A percentile compares a stretch with the other conserved stretches of the same genome.
phyloP scores from a whole-genome alignment of 2,888 invertebrate species.

The Stenchaetothrips biformis region DNA sequence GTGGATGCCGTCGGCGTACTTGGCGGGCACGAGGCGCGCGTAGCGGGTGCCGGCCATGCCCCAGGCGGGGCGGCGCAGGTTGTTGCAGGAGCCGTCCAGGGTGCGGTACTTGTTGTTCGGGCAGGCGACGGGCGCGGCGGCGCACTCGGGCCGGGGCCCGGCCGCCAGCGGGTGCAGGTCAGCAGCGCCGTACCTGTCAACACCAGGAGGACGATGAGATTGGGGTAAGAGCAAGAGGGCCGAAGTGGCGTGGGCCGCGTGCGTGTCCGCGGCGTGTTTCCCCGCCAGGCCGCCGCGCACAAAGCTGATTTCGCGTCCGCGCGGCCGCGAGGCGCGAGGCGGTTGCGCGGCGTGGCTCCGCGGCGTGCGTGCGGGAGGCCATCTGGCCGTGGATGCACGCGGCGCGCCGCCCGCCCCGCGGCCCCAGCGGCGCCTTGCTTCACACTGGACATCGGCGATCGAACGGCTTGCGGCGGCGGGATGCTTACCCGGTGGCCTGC shows the following conservation, averaged over 20 bases:
- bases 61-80: slow-evolving; percentile 53
- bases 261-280: neutral
- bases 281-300: neutral
- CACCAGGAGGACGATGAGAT: neutral
- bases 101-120: slow-evolving; percentile 49
- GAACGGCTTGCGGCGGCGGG: neutral
- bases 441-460: neutral
- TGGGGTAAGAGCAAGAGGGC: neutral
- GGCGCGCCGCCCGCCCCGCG: neutral
- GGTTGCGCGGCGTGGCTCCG: neutral
- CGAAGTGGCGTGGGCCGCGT: neutral
- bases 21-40: slow-evolving; percentile 40
- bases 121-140: slow-evolving; percentile 1
- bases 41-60: slow-evolving; percentile 46
- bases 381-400: neutral
- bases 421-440: neutral
- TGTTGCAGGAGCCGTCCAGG: slow-evolving; percentile 61
- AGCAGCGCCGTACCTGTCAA: neutral
- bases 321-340: too few species aligned
- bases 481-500: slow-evolving; percentile 1
- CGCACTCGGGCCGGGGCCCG: slow-evolving; percentile 6
- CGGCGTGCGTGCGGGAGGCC: neutral
- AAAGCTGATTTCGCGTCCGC: too few species aligned
- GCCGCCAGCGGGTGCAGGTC: slow-evolving; percentile 16
- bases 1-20: slow-evolving; percentile 48